phyloP scores from a whole-genome alignment of 2,113 vertebrate genomes.

The Perognathus longimembris region DNA sequence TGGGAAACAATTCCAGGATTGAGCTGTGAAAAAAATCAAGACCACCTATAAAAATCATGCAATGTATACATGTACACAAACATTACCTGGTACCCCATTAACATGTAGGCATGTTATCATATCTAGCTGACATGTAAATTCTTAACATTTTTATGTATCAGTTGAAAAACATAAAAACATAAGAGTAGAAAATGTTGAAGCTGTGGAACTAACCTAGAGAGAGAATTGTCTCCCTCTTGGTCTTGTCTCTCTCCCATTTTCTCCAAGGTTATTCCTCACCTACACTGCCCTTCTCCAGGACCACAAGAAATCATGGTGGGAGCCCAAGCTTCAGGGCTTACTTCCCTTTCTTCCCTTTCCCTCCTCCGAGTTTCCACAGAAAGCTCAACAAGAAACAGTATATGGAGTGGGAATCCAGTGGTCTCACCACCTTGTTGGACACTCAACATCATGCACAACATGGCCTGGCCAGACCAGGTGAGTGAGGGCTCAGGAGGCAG shows the following conservation, averaged over 20 bases:
- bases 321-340: not conserved
- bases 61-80: not conserved
- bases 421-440: not conserved
- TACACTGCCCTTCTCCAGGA: not conserved
- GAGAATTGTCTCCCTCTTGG: not conserved
- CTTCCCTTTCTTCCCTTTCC: not conserved
- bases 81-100: not conserved
- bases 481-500: not conserved
- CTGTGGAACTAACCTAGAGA: not conserved
- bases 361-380: not conserved
- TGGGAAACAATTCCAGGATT: slow-evolving; percentile 90
- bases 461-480: not conserved
- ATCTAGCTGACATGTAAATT: not conserved
- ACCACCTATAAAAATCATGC: not conserved
- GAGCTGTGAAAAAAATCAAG: slow-evolving; percentile 59
- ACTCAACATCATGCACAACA: not conserved
- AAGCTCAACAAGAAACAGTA: not conserved
- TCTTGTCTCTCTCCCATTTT: too few relatives aligned
- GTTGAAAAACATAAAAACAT: not conserved
- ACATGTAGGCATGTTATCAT: not conserved
- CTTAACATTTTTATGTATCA: not conserved
- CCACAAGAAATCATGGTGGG: not conserved
- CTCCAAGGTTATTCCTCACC: not conserved
- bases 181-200: slow-evolving; percentile 36
- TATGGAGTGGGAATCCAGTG: not conserved